Conservation (phyloP, 2,113 vertebrate genomes). For the Dasyprocta punctata region DNA sequence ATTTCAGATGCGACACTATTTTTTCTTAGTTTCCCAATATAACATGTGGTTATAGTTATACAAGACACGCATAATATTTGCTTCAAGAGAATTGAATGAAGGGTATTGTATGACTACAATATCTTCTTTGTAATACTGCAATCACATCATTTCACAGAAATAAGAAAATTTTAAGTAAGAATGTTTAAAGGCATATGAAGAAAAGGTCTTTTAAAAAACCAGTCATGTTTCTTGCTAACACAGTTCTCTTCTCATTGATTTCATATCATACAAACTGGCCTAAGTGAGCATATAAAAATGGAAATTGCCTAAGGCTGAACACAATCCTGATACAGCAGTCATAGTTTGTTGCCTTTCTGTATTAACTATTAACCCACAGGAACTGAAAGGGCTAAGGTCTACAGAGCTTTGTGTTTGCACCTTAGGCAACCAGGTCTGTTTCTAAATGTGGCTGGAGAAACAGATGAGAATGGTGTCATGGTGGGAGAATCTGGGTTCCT, state of each 20-base stretch:
- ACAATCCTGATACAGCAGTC: not conserved
- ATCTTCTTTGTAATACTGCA: constrained; percentile 42
- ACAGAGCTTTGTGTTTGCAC: not conserved
- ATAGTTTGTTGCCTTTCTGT: constrained; percentile 37
- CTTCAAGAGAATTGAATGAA: constrained; percentile 46
- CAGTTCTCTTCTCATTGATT: constrained; percentile 62
- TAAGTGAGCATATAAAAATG: constrained; percentile 70
- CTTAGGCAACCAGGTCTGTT: not conserved
- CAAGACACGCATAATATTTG: not conserved
- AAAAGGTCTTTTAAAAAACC: constrained; percentile 12
- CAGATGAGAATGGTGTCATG: not conserved
- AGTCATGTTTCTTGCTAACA: constrained; percentile 47
- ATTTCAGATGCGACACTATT: constrained; percentile 23
- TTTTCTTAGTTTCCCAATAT: constrained; percentile 33
- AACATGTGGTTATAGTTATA: constrained; percentile 50
- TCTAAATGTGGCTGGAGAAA: not conserved
- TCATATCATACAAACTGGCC: constrained; percentile 48
- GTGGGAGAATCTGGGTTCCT: not conserved
- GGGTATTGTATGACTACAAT: constrained; percentile 12
- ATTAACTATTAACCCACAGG: constrained; percentile 53
- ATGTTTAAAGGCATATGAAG: constrained; percentile 47
- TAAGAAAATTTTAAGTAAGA: too few relatives aligned
- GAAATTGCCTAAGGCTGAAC: constrained; percentile 68
- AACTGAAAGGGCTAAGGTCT: not conserved
- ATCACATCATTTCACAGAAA: constrained; percentile 44